A percentile compares a stretch with the other conserved stretches of the same genome.
phyloP scores from a whole-genome alignment of 2,888 invertebrate species.

The Volucella inanis region DNA sequence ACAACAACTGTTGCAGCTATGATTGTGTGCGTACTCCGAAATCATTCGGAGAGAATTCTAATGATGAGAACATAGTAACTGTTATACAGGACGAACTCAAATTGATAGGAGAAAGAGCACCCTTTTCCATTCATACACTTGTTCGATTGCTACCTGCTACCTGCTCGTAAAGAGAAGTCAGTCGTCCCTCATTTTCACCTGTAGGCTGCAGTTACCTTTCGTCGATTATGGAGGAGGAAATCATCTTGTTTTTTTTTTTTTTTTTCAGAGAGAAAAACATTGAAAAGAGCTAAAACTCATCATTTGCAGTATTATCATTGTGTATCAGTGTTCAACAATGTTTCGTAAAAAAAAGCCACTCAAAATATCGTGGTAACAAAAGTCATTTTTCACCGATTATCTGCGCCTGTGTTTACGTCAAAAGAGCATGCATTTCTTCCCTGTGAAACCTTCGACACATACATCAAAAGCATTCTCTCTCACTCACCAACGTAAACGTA shows the following conservation, averaged over 20 bases:
- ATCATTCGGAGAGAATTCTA: slow-evolving; percentile 44
- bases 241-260: slow-evolving; percentile 39
- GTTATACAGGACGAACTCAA: slow-evolving; percentile 70
- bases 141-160: slow-evolving; percentile 33
- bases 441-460: slow-evolving; percentile 40
- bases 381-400: slow-evolving; percentile 48
- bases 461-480: slow-evolving; percentile 45
- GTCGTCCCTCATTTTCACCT: slow-evolving; percentile 43
- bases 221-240: slow-evolving; percentile 11
- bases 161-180: slow-evolving; percentile 40
- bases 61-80: slow-evolving; percentile 45
- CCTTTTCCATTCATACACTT: slow-evolving; percentile 64
- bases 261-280: slow-evolving; percentile 10
- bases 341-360: slow-evolving; percentile 15
- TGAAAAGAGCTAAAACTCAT: slow-evolving; percentile 37
- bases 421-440: slow-evolving; percentile 69
- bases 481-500: slow-evolving; percentile 48
- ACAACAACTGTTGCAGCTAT: slow-evolving; percentile 74
- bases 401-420: slow-evolving; percentile 72
- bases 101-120: slow-evolving; percentile 52
- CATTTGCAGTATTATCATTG: slow-evolving; percentile 49
- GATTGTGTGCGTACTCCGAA: slow-evolving; percentile 70
- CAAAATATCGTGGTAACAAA: slow-evolving; percentile 47
- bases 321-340: slow-evolving; percentile 57
- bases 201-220: slow-evolving; percentile 33